phyloP scores from a whole-genome alignment of 1,140 invertebrate species.

The Brachionus plicatilis region DNA sequence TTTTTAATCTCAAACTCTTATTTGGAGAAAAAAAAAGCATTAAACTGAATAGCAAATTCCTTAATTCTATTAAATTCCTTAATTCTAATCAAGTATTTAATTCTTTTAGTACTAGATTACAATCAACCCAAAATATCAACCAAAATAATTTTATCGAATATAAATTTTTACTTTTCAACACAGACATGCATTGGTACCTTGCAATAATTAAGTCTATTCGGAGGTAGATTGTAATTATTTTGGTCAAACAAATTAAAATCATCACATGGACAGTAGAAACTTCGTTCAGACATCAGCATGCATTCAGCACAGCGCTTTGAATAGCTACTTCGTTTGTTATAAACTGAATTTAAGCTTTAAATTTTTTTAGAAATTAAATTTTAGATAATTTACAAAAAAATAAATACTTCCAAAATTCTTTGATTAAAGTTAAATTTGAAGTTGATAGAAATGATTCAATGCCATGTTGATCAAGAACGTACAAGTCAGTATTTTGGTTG shows the following conservation, averaged over 20 bases:
- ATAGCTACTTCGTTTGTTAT: background rate
- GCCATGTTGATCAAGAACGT: constrained; percentile 11
- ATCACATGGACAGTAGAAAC: constrained; percentile 31
- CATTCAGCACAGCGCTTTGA: constrained; percentile 32
- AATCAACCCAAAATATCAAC: no score
- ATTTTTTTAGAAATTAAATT: background rate
- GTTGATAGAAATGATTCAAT: background rate
- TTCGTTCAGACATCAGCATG: background rate
- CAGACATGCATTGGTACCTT: background rate
- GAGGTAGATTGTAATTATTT: background rate
- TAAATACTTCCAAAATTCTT: background rate
- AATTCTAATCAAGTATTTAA: no score
- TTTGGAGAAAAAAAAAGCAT: no score
- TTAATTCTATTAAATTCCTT: no score
- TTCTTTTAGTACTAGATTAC: no score
- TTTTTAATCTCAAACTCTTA: no score
- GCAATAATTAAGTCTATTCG: background rate
- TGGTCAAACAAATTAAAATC: background rate
- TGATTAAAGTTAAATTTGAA: background rate
- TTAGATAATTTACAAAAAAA: background rate
- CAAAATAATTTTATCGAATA: no score
- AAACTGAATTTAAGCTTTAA: background rate
- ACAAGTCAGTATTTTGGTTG: background rate
- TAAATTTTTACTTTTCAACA: background rate
- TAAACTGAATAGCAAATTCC: no score